Base-by-base conservation (phyloP, 2,113 vertebrate species). In the Nothobranchius furzeri region DNA sequence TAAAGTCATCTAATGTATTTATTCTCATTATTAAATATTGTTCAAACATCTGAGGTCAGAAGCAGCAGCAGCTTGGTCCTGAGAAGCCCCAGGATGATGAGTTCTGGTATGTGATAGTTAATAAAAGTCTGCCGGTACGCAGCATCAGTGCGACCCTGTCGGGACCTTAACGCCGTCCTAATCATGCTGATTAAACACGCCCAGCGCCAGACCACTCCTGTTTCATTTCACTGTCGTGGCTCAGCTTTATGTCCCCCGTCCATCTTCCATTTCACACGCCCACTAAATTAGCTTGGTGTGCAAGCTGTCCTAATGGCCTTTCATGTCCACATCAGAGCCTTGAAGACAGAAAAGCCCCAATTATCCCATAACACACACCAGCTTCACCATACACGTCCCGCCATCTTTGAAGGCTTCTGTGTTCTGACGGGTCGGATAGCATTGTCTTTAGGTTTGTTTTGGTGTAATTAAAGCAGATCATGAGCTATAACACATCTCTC, bases 291-390 rank as follows among this genome's bases (percentile, higher is more conserved):
- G 74, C 86, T 71, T 47, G 62, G 70, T 76, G 81, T 75, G 85
- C 78, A 81, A 80, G 83, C 81, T 75, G 79, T 85, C 79, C 82
- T 85, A 87, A 87, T 75, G 77, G 80, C 77, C 75, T 87, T 85
- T 88, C 86, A 53, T 88, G 88, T 90, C 85, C 73, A 59, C 78
- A 89, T 86, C 85, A 88, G 64, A 89, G 80, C 83, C 78, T 68
- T 58, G 59, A 76, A 85, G 80, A 87, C 77, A 85, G 83, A 80
- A 65, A 70, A 67, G 76, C 70, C 54, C 73, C 82, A 83, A 89
- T 90, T 86, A 88, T 75, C 75, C 60, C 60, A 79, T 51, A 84
- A 81, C 73, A 80, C 70, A 63, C 52, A 53, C 64, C 60, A 59
- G 58, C 71, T 70, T 77, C 30, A 52, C 65, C 7, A 42, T 47